Base-by-base conservation (phyloP, 2,888 invertebrate genomes). In the Troides helena region DNA sequence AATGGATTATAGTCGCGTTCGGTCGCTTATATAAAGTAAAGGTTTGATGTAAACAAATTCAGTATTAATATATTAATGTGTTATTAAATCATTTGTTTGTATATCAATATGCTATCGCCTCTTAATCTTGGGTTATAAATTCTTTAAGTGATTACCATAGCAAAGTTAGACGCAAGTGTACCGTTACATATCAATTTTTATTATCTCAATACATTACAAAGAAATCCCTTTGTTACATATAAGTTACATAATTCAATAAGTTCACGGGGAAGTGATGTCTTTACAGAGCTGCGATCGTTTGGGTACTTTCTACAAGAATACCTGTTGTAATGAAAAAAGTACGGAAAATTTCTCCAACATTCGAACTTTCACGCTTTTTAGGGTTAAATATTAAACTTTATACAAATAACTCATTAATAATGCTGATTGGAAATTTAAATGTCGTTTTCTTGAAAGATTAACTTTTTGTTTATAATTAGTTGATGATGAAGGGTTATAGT, bases 381-480 rank as follows among this genome's bases (percentile, higher is more conserved):
- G 87, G 78, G 82, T 74, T 85, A 79, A 78, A 81, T 81, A 82
- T 82, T 84, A 83, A 88, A 88, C 85, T 85, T 87, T 81, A 80
- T 83, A 79, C 78, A 76, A 78, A 75, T 81, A 81, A 78, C 59
- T 82, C 76, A 72, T 79, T 81, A 80, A 78, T 80, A 79, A 80
- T 79, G 36, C 80, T 74, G 71, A 73, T 72, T 78, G 75, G 77
- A 81, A 85, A 80, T 83, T 83, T 85, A 80, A 81, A 84, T 80
- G 83, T 88, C 84, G 86, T 84, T 81, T 87, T 85, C 82, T 10
- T 76, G 65, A 30, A 73, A 74, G 74, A 75, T 74, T 30, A 39
- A n/a, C 78, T 75, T 80, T 76, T 79, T 80, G 77, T 67, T 78
- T 79, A 74, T 77, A 75, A 74, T 85, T 85, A 81, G 79, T 85